Conservation (phyloP, 2,113 vertebrate species). For the Muntiacus muntjak region DNA sequence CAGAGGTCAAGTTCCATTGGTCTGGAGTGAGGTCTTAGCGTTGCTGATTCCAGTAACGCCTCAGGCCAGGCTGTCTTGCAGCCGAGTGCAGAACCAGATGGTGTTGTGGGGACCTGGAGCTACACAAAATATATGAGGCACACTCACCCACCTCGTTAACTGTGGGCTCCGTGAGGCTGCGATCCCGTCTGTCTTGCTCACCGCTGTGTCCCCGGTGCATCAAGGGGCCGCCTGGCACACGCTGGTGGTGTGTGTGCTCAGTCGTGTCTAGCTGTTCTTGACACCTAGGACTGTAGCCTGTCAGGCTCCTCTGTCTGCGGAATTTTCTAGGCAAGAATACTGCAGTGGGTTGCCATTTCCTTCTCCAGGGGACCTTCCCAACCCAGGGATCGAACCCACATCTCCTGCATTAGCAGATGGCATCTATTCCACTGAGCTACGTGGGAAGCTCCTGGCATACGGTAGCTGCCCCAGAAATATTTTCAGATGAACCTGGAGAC, state of each 20-base stretch:
- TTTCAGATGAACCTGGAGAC: not conserved
- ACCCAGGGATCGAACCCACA: not conserved
- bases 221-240: no score
- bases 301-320: not conserved
- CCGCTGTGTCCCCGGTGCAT: accelerated
- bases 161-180: accelerated
- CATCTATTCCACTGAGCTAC: not conserved
- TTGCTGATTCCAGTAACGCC: not conserved
- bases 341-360: not conserved
- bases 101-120: accelerated
- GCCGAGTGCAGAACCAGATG: not conserved
- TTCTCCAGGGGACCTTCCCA: not conserved
- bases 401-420: not conserved
- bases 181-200: accelerated
- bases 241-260: not conserved
- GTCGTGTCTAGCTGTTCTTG: not conserved
- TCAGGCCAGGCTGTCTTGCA: not conserved
- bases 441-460: not conserved
- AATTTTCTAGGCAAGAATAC: not conserved
- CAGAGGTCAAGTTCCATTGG: no score
- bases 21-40: not conserved
- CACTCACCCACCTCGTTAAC: not conserved
- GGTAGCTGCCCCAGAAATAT: not conserved
- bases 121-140: accelerated
- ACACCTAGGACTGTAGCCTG: not conserved